phyloP scores from a whole-genome alignment of 2,113 vertebrate genomes.

The Numenius arquata region DNA sequence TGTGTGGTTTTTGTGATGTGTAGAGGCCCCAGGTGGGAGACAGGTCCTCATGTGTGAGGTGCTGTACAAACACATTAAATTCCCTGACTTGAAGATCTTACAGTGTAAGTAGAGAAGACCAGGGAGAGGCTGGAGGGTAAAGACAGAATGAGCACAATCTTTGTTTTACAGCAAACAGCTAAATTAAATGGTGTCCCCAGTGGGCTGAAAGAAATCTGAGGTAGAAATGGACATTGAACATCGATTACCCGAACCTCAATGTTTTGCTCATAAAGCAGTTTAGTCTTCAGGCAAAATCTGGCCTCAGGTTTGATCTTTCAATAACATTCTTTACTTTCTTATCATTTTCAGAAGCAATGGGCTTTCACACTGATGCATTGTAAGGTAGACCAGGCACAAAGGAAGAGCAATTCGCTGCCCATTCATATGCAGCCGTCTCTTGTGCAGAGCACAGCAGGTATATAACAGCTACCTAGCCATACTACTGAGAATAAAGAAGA shows the following conservation, averaged over 20 bases:
- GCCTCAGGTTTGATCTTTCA: constrained; percentile 58
- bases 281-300: constrained; percentile 51
- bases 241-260: constrained; percentile 43
- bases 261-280: constrained; percentile 51
- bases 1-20: neutral
- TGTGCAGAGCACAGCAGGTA: constrained; percentile 37
- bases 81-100: constrained; percentile 22
- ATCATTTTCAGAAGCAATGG: constrained; percentile 57
- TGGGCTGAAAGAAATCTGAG: constrained; percentile 57
- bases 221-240: constrained; percentile 58
- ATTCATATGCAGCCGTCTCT: constrained; percentile 40
- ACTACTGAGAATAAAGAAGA: constrained; percentile 26
- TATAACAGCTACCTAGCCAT: constrained; percentile 28
- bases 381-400: constrained; percentile 48
- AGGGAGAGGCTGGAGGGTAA: constrained; percentile 41
- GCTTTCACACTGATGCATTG: constrained; percentile 41
- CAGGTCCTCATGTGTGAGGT: neutral
- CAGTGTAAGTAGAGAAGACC: constrained; percentile 40
- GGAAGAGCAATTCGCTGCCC: neutral
- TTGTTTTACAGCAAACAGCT: constrained; percentile 63
- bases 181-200: constrained; percentile 68
- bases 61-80: constrained; percentile 47
- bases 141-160: constrained; percentile 43
- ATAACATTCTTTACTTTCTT: constrained; percentile 59
- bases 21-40: neutral